phyloP scores from a whole-genome alignment of 1,140 invertebrate species.

The Holotrichia oblita region DNA sequence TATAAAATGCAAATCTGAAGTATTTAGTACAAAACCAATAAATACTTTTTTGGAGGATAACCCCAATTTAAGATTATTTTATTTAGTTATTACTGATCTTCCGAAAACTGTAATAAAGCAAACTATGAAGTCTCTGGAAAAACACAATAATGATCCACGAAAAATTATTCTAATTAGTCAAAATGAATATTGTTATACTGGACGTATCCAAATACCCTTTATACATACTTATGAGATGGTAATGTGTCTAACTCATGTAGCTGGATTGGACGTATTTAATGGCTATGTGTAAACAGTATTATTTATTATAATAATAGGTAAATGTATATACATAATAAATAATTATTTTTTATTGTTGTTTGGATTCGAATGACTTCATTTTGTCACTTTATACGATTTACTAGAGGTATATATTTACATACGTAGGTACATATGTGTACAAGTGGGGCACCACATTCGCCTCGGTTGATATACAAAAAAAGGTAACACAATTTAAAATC shows the following conservation, averaged over 20 bases:
- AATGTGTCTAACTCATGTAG: not conserved
- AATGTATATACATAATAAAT: too few relatives aligned
- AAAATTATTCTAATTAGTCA: not conserved
- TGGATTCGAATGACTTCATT: too few relatives aligned
- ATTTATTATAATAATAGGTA: not conserved
- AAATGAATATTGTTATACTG: not conserved
- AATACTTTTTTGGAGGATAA: not conserved
- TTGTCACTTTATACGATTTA: too few relatives aligned
- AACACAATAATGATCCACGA: not conserved
- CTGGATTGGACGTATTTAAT: slow-evolving; percentile 10
- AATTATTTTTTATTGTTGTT: too few relatives aligned
- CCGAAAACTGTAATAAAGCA: not conserved
- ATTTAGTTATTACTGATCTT: not conserved
- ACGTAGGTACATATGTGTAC: too few relatives aligned
- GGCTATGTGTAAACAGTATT: slow-evolving; percentile 1
- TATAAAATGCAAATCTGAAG: slow-evolving; percentile 17
- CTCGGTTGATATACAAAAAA: too few relatives aligned
- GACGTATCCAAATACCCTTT: not conserved
- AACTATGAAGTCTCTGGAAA: slow-evolving; percentile 8
- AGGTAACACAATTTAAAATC: too few relatives aligned
- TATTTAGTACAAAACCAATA: slow-evolving; percentile 16
- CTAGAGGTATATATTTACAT: too few relatives aligned
- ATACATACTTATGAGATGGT: slow-evolving; percentile 18
- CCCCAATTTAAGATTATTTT: not conserved
- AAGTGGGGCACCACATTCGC: too few relatives aligned